A percentile compares a stretch with the other conserved stretches of the same genome.
Evolutionary conservation across 2,113 vertebrate species (phyloP).

Genomic region (Illadopsis cleaveri): DNA sequence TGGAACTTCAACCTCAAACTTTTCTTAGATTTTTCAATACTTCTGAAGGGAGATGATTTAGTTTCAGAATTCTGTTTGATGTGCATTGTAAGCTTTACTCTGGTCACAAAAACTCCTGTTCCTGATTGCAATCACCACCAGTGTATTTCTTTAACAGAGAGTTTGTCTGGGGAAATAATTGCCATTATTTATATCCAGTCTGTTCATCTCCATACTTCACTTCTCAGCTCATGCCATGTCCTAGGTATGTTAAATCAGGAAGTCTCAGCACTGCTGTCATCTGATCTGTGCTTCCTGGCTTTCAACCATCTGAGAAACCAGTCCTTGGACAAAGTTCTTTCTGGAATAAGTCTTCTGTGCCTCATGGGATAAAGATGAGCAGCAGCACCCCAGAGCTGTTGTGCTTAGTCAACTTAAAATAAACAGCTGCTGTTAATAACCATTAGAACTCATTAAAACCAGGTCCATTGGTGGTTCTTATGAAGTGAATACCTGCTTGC

Average conservation of each 20-base stretch:
- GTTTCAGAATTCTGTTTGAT: background rate
- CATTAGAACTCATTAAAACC: background rate
- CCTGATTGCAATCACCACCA: background rate
- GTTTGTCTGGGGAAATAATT: background rate
- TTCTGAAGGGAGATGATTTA: background rate
- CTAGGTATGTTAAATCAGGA: background rate
- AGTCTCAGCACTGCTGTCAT: background rate
- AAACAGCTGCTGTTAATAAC: background rate
- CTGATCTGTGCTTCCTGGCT: background rate
- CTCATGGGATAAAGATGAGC: background rate
- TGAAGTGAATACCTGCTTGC: background rate
- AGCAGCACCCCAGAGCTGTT: background rate
- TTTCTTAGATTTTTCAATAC: background rate
- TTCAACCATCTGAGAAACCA: background rate
- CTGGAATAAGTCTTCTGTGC: background rate
- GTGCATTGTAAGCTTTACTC: background rate
- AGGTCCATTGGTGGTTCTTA: background rate
- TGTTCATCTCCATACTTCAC: background rate
- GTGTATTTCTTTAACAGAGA: background rate
- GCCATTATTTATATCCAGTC: background rate
- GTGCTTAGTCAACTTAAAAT: background rate
- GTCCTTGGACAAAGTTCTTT: background rate
- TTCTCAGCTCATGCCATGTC: background rate
- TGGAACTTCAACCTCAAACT: background rate
- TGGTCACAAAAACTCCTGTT: background rate